Percentiles rank a stretch among this genome's conserved stretches.
Evolutionary conservation across 2,888 invertebrate genomes (phyloP).

Genomic region (Apeira syringaria): DNA sequence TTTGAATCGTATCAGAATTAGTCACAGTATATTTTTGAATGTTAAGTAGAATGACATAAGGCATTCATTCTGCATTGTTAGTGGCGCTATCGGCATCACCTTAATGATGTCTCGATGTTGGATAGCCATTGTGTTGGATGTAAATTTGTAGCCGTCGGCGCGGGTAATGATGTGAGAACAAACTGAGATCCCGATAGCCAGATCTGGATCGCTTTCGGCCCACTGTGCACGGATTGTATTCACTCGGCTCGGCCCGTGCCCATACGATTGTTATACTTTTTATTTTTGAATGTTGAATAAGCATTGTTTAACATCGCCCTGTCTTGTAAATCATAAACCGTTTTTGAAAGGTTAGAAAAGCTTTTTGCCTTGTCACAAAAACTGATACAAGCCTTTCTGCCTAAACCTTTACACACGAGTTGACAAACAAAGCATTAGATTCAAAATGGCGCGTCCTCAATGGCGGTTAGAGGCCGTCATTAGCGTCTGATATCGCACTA

Average conservation of each 20-base stretch:
- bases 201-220: slow-evolving; percentile 76
- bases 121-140: slow-evolving; percentile 84
- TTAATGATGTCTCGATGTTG: slow-evolving; percentile 84
- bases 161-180: slow-evolving; percentile 84
- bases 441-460: slow-evolving; percentile 65
- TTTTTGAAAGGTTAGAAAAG: slow-evolving; percentile 6
- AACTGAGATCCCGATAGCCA: slow-evolving; percentile 81
- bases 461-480: slow-evolving; percentile 69
- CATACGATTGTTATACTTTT: slow-evolving; percentile 51
- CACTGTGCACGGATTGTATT: slow-evolving; percentile 70
- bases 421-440: slow-evolving; percentile 70
- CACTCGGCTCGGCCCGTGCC: slow-evolving; percentile 50
- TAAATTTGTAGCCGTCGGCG: slow-evolving; percentile 84
- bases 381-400: slow-evolving; percentile 28
- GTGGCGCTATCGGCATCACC: slow-evolving; percentile 84
- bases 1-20: slow-evolving; percentile 33
- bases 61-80: slow-evolving; percentile 50
- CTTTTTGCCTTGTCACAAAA: slow-evolving; percentile 33
- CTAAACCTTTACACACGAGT: slow-evolving; percentile 39
- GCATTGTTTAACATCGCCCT: slow-evolving; percentile 52
- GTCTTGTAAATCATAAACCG: slow-evolving; percentile 43
- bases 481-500: slow-evolving; percentile 79
- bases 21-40: slow-evolving; percentile 43
- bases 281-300: slow-evolving; percentile 53
- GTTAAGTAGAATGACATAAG: slow-evolving; percentile 38